A percentile compares a stretch with the other conserved stretches of the same genome.
phyloP scores from a whole-genome alignment of 2,113 vertebrate genomes.

The Crotalus viridis region DNA sequence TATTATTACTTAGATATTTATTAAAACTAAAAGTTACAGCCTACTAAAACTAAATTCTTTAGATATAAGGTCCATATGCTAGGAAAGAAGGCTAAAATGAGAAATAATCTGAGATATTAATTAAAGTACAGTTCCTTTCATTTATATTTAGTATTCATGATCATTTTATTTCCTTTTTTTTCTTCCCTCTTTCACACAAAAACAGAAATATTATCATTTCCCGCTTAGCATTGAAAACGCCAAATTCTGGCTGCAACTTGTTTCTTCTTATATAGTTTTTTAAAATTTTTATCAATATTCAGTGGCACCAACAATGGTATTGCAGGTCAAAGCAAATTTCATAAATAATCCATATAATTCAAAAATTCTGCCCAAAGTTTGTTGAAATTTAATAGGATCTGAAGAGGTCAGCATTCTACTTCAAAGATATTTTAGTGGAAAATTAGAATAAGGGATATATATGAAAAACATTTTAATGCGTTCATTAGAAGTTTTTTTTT shows the following conservation, averaged over 20 bases:
- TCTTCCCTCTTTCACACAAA: not conserved
- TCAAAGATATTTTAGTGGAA: slow-evolving; percentile 6
- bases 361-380: slow-evolving; percentile 22
- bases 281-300: slow-evolving; percentile 9
- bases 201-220: not conserved
- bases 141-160: not conserved
- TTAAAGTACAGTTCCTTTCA: not conserved
- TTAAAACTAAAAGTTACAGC: not conserved
- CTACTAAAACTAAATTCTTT: not conserved
- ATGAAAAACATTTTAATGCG: not conserved
- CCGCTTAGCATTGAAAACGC: not conserved
- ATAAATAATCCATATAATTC: slow-evolving; percentile 27
- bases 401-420: slow-evolving; percentile 1
- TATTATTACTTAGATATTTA: too few relatives aligned
- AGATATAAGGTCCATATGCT: not conserved
- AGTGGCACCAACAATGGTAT: not conserved
- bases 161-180: not conserved
- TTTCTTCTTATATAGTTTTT: not conserved
- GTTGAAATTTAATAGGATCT: slow-evolving; percentile 11
- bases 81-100: not conserved
- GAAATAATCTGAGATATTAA: not conserved
- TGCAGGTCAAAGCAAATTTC: slow-evolving; percentile 15
- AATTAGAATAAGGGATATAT: slow-evolving; percentile 21
- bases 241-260: slow-evolving; percentile 20
- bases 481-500: not conserved